Conservation (phyloP, 2,113 vertebrate genomes). For the Vulpes lagopus region DNA sequence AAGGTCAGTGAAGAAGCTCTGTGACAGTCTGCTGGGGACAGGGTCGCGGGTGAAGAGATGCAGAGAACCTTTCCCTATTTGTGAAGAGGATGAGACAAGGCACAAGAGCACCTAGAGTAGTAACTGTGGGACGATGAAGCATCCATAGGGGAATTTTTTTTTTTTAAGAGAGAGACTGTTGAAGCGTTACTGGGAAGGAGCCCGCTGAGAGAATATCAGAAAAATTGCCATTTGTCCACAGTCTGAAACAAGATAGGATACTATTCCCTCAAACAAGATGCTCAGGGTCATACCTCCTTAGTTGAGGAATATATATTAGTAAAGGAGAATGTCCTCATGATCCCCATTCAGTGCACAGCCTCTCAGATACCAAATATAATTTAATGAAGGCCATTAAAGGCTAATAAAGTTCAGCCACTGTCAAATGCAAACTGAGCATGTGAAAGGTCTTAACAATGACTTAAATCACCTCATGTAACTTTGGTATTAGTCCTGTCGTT, state of each 20-base stretch:
- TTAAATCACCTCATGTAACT: constrained; percentile 43
- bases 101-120: background rate
- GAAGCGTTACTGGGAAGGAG: constrained; percentile 30
- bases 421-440: constrained; percentile 73
- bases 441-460: constrained; percentile 72
- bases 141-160: background rate
- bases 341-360: background rate
- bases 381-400: constrained; percentile 78
- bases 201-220: background rate
- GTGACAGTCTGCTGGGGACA: background rate
- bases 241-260: background rate
- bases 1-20: background rate
- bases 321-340: constrained; percentile 20
- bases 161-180: background rate
- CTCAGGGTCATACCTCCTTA: background rate
- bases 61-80: background rate
- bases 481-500: constrained; percentile 63
- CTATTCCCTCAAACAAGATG: background rate
- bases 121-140: background rate
- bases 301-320: background rate
- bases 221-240: background rate
- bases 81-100: background rate
- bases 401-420: constrained; percentile 80
- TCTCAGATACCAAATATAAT: constrained; percentile 73
- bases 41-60: background rate